Evolutionary conservation across 2,113 vertebrate genomes (phyloP), one percentile per base, ranked within the genome.

Genomic region (Corythoichthys haematopterus): DNA sequence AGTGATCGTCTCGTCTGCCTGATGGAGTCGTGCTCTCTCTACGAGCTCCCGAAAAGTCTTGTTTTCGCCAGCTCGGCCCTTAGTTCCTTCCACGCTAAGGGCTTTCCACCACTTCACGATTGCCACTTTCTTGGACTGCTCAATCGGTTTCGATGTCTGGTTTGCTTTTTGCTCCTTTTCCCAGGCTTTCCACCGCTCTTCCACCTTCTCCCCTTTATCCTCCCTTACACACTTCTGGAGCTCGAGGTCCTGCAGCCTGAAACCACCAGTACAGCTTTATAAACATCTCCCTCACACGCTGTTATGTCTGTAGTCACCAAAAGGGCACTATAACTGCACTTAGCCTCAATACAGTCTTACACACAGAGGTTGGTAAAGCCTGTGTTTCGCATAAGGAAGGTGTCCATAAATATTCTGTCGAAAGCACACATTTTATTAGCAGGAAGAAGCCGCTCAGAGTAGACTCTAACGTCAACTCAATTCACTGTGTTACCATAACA

Each of bases 221-320:
- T 85, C 87, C 86, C 88, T 83, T 55, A 78, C 78, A 70, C 67
- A 62, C 65, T 75, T 87, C 55, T 87, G 85, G 51, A 87, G 84
- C 75, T 91, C 86, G 57, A 91, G 82, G 68, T 92, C 90, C 77
- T 84, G 86, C 52, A 89, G 83, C 65, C 92, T 93, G 82, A 81
- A 88, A 86, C 71, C 80, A 86, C 72, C 80, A 79, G 65, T 68
- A 56, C 10, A 72, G 68, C 64, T 83, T 80, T 78, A 78, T 89
- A 89, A 89, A 89, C 85, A 88, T 77, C 61, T 78, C 64, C 53
- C 69, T 74, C 64, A 74, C 65, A 80, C 66, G 68, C 7, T 80
- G 81, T 81, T 80, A 75, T 77, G 80, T 75, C 82, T 84, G 65
- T 55, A 69, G 81, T 79, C 78, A 81, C 76, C 70, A 70, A 57